phyloP scores from a whole-genome alignment of 2,113 vertebrate species.

The Aspiorhynchus laticeps region DNA sequence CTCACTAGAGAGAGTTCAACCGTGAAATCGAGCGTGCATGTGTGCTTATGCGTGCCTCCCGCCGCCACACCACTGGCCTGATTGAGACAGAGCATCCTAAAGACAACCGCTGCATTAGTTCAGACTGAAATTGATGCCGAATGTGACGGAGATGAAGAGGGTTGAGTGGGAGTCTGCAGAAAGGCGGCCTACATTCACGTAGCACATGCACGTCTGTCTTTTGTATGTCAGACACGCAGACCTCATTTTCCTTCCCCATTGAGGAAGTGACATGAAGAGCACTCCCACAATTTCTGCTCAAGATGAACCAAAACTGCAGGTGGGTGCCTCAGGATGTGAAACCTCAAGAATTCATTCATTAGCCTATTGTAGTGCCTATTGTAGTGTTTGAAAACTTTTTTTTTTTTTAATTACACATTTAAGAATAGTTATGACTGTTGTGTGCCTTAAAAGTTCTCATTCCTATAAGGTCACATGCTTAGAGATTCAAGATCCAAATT shows the following conservation, averaged over 20 bases:
- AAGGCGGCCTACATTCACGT: slow-evolving; percentile 50
- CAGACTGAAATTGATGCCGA: neutral
- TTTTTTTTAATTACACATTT: neutral
- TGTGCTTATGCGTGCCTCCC: slow-evolving; percentile 1
- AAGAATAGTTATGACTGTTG: neutral
- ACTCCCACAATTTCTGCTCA: slow-evolving; percentile 31
- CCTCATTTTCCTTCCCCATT: slow-evolving; percentile 25
- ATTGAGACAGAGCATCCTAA: neutral
- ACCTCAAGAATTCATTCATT: slow-evolving; percentile 49
- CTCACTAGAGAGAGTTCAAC: slow-evolving; percentile 1
- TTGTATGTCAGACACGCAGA: slow-evolving; percentile 44
- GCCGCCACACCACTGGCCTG: neutral
- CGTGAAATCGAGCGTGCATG: neutral
- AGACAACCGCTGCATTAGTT: neutral
- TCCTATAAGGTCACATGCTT: neutral
- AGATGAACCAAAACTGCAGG: slow-evolving; percentile 62
- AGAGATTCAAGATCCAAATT: neutral
- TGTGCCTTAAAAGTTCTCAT: neutral
- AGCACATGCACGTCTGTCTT: slow-evolving; percentile 29
- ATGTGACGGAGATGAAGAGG: slow-evolving; percentile 1
- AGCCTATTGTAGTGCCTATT: neutral
- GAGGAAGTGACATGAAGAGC: slow-evolving; percentile 59
- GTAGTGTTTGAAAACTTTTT: neutral
- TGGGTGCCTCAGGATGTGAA: slow-evolving; percentile 15
- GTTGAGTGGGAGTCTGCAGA: slow-evolving; percentile 31